Evolutionary conservation across 2,888 invertebrate species (phyloP).

Genomic region (Anthophora plumipes): DNA sequence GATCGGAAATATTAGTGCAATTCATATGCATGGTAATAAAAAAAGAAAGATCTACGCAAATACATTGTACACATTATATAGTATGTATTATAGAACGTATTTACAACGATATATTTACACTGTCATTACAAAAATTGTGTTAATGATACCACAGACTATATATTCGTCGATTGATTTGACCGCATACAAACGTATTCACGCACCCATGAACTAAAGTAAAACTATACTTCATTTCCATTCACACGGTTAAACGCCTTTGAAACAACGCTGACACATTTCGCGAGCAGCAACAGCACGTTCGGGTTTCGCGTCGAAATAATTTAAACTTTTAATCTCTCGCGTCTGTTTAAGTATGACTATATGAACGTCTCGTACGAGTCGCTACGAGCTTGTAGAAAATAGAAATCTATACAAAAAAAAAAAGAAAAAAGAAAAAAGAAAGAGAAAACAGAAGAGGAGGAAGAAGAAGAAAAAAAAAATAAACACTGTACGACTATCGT

Average conservation of each 20-base stretch:
- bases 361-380: slow-evolving; percentile 13
- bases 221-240: slow-evolving; percentile 53
- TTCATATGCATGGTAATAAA: slow-evolving; percentile 3
- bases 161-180: slow-evolving; percentile 59
- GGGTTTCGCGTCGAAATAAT: slow-evolving; percentile 51
- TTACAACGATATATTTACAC: slow-evolving; percentile 79
- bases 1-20: no score
- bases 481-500: slow-evolving; percentile 30
- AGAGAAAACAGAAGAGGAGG: slow-evolving; percentile 23
- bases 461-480: not conserved
- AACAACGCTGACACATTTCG: slow-evolving; percentile 32
- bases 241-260: slow-evolving; percentile 42
- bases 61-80: slow-evolving; percentile 53
- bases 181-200: slow-evolving; percentile 53
- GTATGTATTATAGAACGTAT: slow-evolving; percentile 74
- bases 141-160: slow-evolving; percentile 65
- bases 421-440: slow-evolving; percentile 1
- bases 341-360: slow-evolving; percentile 49
- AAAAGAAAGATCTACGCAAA: not conserved
- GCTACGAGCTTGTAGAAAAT: slow-evolving; percentile 40
- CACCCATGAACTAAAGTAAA: slow-evolving; percentile 51
- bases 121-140: slow-evolving; percentile 72
- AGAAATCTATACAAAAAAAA: slow-evolving; percentile 54
- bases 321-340: slow-evolving; percentile 58
- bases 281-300: slow-evolving; percentile 25